These are phyloP conservation scores for Melipona quadrifasciata DNA, from an alignment of 1,140 invertebrate genomes.

Conservation along the genomic window DNA sequence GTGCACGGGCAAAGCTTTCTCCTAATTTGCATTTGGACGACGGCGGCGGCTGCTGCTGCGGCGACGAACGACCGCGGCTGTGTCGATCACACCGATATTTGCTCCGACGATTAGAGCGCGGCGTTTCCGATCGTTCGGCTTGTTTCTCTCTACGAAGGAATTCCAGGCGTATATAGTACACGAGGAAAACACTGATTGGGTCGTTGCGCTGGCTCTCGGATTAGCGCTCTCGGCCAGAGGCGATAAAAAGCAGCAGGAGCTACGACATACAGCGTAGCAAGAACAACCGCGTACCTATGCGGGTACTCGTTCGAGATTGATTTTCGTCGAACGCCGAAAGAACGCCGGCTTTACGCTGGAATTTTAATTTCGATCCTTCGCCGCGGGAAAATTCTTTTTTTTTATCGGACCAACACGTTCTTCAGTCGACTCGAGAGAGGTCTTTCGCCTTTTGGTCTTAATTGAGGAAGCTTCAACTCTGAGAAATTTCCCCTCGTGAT, in stretches of 20 bases:
- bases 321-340: conserved; percentile 24
- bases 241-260: conserved; percentile 50
- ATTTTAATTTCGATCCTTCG: conserved; percentile 42
- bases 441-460: not conserved
- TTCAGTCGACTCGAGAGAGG: not conserved
- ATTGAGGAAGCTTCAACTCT: not conserved
- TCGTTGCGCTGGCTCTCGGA: conserved; percentile 38
- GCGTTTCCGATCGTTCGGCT: conserved; percentile 13
- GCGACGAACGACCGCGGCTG: not conserved
- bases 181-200: conserved; percentile 44
- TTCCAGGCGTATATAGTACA: conserved; percentile 23
- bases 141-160: conserved; percentile 35
- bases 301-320: conserved; percentile 16
- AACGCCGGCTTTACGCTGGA: conserved; percentile 17
- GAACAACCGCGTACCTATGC: not conserved
- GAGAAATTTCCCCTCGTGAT: not conserved
- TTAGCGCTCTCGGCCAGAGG: conserved; percentile 24
- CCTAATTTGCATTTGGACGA: conserved; percentile 65
- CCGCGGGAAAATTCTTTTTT: not conserved
- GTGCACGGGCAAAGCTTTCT: conserved; percentile 54
- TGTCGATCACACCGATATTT: conserved; percentile 55
- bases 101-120: conserved; percentile 56
- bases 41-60: not conserved
- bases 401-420: not conserved
- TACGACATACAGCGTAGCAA: not conserved